phyloP scores from a whole-genome alignment of 2,888 invertebrate genomes.

The Dryobotodes eremita region DNA sequence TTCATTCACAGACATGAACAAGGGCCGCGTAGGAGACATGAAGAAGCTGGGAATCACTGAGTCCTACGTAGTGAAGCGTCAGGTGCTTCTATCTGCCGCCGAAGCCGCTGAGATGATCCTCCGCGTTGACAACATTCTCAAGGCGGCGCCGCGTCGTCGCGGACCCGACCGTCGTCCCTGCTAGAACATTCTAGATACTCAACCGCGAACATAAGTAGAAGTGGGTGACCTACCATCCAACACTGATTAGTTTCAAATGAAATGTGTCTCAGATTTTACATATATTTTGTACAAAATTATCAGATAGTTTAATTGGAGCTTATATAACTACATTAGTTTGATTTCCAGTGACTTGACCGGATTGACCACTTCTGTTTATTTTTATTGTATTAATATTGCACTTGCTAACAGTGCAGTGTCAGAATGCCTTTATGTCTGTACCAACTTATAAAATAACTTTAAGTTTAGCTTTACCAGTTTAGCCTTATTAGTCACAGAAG shows the following conservation, averaged over 20 bases:
- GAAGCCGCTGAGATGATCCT: conserved; percentile 99
- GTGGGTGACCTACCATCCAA: conserved; percentile 41
- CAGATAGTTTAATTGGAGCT: conserved; percentile 26
- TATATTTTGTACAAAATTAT: conserved; percentile 45
- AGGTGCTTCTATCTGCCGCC: conserved; percentile 97
- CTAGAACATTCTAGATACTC: conserved; percentile 81
- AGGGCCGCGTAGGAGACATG: conserved; percentile 97
- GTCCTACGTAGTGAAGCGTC: conserved; percentile 98
- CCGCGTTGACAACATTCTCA: conserved; percentile 99
- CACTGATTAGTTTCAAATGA: conserved; percentile 42
- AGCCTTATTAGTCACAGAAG: conserved; percentile 53
- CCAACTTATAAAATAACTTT: conserved; percentile 62
- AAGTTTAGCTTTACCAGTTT: conserved; percentile 66
- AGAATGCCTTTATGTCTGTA: conserved; percentile 57
- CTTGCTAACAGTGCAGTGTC: conserved; percentile 34
- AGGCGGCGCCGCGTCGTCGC: conserved; percentile 96
- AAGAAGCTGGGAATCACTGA: conserved; percentile 97
- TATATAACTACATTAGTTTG: conserved; percentile 8
- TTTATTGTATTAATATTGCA: conserved; percentile 54
- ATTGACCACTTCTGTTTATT: conserved; percentile 59
- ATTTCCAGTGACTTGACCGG: conserved; percentile 10
- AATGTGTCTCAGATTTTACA: conserved; percentile 41
- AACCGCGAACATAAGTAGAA: conserved; percentile 46
- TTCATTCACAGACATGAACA: conserved; percentile 94
- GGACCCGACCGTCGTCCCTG: conserved; percentile 96